Conservation (phyloP, 2,113 vertebrate genomes). For the Sinocyclocheilus anshuiensis region DNA sequence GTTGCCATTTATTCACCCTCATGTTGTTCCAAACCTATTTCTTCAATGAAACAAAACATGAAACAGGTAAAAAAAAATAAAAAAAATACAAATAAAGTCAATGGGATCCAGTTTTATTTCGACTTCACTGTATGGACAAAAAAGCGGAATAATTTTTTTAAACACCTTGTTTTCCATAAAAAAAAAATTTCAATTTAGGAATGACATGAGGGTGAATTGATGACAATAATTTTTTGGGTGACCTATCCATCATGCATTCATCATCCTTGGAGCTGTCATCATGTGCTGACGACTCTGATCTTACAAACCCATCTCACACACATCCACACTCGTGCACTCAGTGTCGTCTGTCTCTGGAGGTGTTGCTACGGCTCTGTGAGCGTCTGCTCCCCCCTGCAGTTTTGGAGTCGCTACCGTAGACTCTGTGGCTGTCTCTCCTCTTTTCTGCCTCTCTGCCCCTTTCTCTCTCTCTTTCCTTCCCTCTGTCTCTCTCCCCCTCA, state of each 20-base stretch:
- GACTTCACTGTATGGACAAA: not conserved
- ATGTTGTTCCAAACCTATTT: not conserved
- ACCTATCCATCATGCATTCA: not conserved
- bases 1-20: not conserved
- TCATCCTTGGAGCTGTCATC: not conserved
- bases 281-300: slow-evolving; percentile 1
- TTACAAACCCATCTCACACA: slow-evolving; percentile 10
- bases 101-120: not conserved
- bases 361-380: slow-evolving; percentile 83
- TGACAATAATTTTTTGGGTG: not conserved
- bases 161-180: not conserved
- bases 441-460: slow-evolving; percentile 47
- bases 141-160: not conserved
- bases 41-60: not conserved
- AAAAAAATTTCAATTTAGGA: not conserved
- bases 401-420: slow-evolving; percentile 52
- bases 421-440: slow-evolving; percentile 60
- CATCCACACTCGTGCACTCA: slow-evolving; percentile 61
- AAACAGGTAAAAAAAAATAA: not conserved
- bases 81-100: not conserved
- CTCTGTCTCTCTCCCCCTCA: slow-evolving; percentile 63
- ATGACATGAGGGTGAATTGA: not conserved
- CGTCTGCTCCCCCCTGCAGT: slow-evolving; percentile 58
- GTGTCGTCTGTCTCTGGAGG: slow-evolving; percentile 82
- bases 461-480: slow-evolving; percentile 14